Evolutionary conservation across 1,140 invertebrate species (phyloP).

Genomic region (Tigriopus japonicus): DNA sequence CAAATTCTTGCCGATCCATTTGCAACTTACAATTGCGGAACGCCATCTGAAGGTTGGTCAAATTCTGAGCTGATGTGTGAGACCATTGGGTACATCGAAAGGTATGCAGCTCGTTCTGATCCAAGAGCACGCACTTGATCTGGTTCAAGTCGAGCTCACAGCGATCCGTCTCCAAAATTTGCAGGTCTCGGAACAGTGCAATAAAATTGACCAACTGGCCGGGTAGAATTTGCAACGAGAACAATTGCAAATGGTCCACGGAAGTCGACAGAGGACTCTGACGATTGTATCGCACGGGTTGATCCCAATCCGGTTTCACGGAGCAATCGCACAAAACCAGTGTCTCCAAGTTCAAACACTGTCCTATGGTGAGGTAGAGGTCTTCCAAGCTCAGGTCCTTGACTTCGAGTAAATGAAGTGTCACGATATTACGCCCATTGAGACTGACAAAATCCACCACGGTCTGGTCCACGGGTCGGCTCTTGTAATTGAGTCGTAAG

Average conservation of each 20-base stretch:
- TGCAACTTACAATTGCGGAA: not conserved
- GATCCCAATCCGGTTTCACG: not conserved
- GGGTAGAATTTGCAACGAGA: not conserved
- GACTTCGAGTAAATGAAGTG: not conserved
- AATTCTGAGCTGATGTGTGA: not conserved
- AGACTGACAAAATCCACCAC: not conserved
- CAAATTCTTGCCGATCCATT: not conserved
- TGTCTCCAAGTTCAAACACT: not conserved
- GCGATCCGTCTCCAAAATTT: not conserved
- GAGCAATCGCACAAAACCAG: slow-evolving; percentile 1
- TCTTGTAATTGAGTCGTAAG: slow-evolving; percentile 1
- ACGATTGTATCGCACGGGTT: not conserved
- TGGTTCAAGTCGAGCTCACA: not conserved
- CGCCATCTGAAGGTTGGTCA: not conserved
- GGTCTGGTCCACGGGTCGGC: not conserved
- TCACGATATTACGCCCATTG: not conserved
- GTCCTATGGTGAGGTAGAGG: not conserved
- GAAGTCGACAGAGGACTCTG: not conserved
- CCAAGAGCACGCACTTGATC: not conserved
- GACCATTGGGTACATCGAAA: not conserved
- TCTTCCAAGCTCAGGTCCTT: slow-evolving; percentile 1
- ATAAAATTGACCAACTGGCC: not conserved
- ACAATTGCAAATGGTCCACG: not conserved
- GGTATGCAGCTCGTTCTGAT: not conserved
- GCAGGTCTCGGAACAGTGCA: not conserved